A percentile compares a stretch with the other conserved stretches of the same genome.
Conservation (phyloP, 2,113 vertebrate genomes). For the Nestor notabilis region DNA sequence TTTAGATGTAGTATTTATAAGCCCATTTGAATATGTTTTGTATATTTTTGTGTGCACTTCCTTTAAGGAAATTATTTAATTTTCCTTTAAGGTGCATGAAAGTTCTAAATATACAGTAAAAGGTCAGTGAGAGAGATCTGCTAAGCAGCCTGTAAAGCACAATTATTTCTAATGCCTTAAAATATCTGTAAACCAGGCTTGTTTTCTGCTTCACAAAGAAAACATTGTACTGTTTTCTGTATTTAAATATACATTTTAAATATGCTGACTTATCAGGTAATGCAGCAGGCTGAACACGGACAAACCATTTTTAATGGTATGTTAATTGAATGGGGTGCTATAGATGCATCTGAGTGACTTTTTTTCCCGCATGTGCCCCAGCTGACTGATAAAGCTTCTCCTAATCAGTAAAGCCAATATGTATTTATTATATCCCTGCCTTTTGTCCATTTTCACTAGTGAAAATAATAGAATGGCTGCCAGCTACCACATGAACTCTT, state of each 20-base stretch:
- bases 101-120: constrained; percentile 13
- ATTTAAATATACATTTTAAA: constrained; percentile 67
- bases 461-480: constrained; percentile 2
- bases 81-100: constrained; percentile 34
- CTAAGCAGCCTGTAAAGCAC: constrained; percentile 7
- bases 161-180: constrained; percentile 39
- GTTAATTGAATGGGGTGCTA: constrained; percentile 72
- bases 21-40: constrained; percentile 1
- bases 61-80: constrained; percentile 48
- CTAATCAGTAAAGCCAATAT: constrained; percentile 51
- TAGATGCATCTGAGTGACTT: constrained; percentile 50
- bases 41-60: constrained; percentile 31
- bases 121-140: background rate
- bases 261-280: constrained; percentile 61
- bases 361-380: constrained; percentile 45
- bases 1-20: constrained; percentile 35
- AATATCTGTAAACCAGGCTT: background rate
- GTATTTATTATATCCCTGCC: constrained; percentile 41
- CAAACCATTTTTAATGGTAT: constrained; percentile 69
- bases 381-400: constrained; percentile 58
- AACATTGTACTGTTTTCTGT: constrained; percentile 34
- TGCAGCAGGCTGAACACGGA: constrained; percentile 48
- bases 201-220: constrained; percentile 57
- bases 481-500: background rate
- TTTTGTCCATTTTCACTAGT: background rate